Percentiles rank a stretch among this genome's conserved stretches.
Conservation (phyloP, 2,113 vertebrate genomes). For the Saguinus imperator region DNA sequence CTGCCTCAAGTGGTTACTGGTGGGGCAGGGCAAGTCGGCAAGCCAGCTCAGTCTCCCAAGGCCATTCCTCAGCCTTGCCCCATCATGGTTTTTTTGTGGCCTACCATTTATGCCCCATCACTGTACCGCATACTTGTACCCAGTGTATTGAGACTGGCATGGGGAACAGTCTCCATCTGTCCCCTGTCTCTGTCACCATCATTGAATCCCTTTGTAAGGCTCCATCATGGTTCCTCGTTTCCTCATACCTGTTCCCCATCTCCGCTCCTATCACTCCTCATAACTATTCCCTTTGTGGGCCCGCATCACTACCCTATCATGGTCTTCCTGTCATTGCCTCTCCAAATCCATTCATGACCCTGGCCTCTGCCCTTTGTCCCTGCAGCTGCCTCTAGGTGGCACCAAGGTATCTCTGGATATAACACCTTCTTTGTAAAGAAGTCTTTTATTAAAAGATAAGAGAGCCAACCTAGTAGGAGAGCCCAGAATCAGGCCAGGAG, state of each 20-base stretch:
- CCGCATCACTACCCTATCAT: neutral
- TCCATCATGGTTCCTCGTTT: neutral
- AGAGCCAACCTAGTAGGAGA: neutral
- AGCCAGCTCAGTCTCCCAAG: neutral
- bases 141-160: neutral
- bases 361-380: neutral
- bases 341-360: neutral
- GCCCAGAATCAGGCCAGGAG: neutral
- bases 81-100: neutral
- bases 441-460: neutral
- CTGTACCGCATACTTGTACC: neutral
- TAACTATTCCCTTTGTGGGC: neutral
- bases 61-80: neutral
- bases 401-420: neutral
- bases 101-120: neutral
- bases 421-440: neutral
- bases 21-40: neutral
- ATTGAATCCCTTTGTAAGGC: neutral
- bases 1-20: neutral
- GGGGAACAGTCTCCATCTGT: neutral
- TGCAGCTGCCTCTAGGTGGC: neutral
- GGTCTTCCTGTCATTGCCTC: neutral
- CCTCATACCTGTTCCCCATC: neutral
- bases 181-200: neutral
- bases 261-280: neutral